phyloP scores from a whole-genome alignment of 2,797 vertebrate genomes.

The Cephalopachus bancanus region DNA sequence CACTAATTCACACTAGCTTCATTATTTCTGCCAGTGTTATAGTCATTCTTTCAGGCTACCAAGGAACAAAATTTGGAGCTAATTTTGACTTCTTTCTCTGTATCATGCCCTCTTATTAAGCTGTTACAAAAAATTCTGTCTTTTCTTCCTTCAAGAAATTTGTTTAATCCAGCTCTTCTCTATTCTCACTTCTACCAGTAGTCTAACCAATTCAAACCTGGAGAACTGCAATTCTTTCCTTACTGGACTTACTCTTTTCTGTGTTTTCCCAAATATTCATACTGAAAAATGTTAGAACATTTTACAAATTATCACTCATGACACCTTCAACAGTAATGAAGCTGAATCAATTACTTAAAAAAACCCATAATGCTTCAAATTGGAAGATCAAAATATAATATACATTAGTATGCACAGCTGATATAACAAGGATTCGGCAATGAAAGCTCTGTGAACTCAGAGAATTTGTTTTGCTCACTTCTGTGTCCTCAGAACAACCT shows the following conservation, averaged over 20 bases:
- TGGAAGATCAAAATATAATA: neutral
- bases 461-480: slow-evolving; percentile 41
- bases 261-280: neutral
- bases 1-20: neutral
- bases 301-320: neutral
- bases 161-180: neutral
- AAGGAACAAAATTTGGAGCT: neutral
- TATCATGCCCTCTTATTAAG: neutral
- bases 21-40: neutral
- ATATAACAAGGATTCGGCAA: neutral
- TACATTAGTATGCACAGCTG: neutral
- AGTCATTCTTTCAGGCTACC: neutral
- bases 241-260: slow-evolving; percentile 16
- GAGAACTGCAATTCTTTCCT: slow-evolving; percentile 3
- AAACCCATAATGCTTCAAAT: neutral
- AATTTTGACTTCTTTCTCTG: neutral
- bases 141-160: neutral
- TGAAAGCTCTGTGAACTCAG: neutral
- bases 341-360: neutral
- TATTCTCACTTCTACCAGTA: neutral
- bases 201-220: neutral
- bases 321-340: neutral
- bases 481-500: neutral
- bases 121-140: neutral
- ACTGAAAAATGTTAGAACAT: slow-evolving; percentile 9